Base-by-base conservation (phyloP, 2,888 invertebrate species). In the Erannis defoliaria region DNA sequence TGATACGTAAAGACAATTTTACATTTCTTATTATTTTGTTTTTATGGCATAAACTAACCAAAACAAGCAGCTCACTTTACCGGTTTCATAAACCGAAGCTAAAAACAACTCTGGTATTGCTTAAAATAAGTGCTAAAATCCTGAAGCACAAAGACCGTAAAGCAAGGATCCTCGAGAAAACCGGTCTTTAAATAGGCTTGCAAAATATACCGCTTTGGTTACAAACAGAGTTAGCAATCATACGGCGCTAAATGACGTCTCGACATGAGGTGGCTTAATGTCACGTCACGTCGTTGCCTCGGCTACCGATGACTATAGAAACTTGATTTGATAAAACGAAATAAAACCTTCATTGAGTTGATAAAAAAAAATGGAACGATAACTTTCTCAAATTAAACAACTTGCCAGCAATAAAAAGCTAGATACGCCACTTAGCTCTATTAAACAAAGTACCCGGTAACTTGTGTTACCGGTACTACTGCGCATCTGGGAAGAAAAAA, bases 171-270 rank as follows among this genome's bases (percentile, higher is more conserved):
- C 78, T 81, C 81, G 71, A 35, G 70, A 66, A 74, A 90, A 91
- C 91, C 89, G 88, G 91, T 90, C 83, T 79, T 42, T 82, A 88
- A 83, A 87, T 88, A 85, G 86, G 85, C 85, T 88, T 85, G 89
- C 89, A 83, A 90, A 89, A 88, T 86, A 77, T 75, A 82, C 84
- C 75, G 70, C 72, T 69, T 35, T 40, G 67, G 51, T 64, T 57
- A 58, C 64, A 62, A 61, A 76, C 67, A 62, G 72, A 72, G 68
- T 72, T 73, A 65, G 70, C 70, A 72, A 74, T 76, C 74, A 70
- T 70, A 70, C 70, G 38, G 23, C 48, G 67, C 64, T 72, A 74
- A 72, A 62, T 57, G 62, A 59, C 48, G 31, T 53, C 54, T 58
- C 53, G 45, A 40, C 46, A 37, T 50, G 50, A 51, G 50, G 33